phyloP scores from a whole-genome alignment of 2,113 vertebrate genomes.

The Aspiorhynchus laticeps region DNA sequence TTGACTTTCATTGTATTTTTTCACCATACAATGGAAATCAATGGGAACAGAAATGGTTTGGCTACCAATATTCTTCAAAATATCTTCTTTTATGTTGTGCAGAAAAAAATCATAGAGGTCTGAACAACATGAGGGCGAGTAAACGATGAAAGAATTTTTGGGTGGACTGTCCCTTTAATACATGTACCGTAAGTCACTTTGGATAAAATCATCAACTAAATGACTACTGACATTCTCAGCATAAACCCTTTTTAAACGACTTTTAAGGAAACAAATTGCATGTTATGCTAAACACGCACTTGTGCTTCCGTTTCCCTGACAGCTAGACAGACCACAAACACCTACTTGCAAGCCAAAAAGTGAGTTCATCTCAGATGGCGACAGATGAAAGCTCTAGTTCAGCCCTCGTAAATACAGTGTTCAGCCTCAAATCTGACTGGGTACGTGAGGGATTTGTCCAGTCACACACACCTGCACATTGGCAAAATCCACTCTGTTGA shows the following conservation, averaged over 20 bases:
- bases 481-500: constrained; percentile 92
- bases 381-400: background rate
- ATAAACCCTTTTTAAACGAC: constrained; percentile 2
- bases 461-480: constrained; percentile 83
- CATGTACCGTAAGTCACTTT: background rate
- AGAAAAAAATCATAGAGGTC: background rate
- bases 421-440: background rate
- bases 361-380: background rate
- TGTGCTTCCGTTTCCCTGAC: background rate
- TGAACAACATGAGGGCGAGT: background rate
- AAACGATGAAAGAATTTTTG: background rate
- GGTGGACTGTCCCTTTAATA: background rate
- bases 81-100: background rate
- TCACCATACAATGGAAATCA: background rate
- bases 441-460: background rate
- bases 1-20: background rate
- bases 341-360: background rate
- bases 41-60: too few species aligned
- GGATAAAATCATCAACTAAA: background rate
- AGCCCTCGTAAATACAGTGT: background rate
- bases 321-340: constrained; percentile 9
- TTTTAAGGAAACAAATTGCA: background rate
- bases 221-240: background rate
- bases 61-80: background rate
- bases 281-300: background rate